Percentiles rank a stretch among this genome's conserved stretches.
phyloP scores from a whole-genome alignment of 2,797 vertebrate genomes.

The Centropyge bicolor region DNA sequence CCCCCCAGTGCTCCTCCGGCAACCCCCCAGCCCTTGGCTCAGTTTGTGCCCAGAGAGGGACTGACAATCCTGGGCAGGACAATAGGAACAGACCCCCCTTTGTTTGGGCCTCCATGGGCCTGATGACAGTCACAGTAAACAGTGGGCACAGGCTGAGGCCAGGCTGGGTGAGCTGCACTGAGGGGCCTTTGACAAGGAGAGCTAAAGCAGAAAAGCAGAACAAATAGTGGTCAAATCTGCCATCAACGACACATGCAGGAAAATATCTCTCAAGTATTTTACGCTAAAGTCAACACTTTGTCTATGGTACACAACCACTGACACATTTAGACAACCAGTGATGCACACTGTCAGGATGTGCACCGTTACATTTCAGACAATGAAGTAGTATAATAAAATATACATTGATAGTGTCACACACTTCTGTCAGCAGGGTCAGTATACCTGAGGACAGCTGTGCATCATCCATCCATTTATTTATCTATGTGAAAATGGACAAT shows the following conservation, averaged over 20 bases:
- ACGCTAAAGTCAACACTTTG: conserved; percentile 20
- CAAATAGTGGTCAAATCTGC: conserved; percentile 62
- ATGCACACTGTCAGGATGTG: neutral
- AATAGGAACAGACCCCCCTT: conserved; percentile 95
- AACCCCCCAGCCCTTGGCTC: conserved; percentile 64
- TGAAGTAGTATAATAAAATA: neutral
- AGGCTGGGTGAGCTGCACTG: conserved; percentile 89
- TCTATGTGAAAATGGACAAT: too few relatives aligned
- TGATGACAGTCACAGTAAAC: conserved; percentile 93
- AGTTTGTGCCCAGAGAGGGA: conserved; percentile 80
- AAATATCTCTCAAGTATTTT: conserved; percentile 11
- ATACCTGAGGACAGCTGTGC: neutral
- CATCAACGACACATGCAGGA: conserved; percentile 5
- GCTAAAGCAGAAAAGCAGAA: conserved; percentile 74
- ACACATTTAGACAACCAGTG: conserved; percentile 1
- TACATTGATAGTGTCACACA: neutral
- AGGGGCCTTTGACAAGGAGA: conserved; percentile 90
- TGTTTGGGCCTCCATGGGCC: conserved; percentile 93
- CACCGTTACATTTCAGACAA: conserved; percentile 1
- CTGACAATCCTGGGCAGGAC: conserved; percentile 88
- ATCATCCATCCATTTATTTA: neutral
- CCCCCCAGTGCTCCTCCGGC: conserved; percentile 54
- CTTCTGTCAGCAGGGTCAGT: neutral
- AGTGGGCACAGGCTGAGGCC: conserved; percentile 88
- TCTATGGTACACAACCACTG: neutral